Base-by-base conservation (phyloP, 1,140 invertebrate species). In the Rhyacophila brunnea region DNA sequence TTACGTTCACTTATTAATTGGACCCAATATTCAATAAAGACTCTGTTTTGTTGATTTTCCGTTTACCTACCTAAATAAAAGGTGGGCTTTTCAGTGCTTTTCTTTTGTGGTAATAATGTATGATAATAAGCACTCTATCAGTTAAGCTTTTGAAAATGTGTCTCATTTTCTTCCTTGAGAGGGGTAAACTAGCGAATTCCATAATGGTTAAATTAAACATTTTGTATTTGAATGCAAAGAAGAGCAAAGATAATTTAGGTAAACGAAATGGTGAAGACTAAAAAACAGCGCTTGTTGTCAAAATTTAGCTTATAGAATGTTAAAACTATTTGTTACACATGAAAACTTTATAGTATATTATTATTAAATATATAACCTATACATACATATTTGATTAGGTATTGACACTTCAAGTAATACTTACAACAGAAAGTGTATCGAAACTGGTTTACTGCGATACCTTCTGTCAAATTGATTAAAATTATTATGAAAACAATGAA, bases 231-330 rank as follows among this genome's bases (percentile, higher is more conserved):
- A n/a, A n/a, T 40, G 38, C 11, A 40, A 45, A 49, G 55, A 55
- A 58, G 34, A 62, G 54, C 48, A 55, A 57, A 60, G 45, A 40
- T 60, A 64, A 64, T 64, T 63, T 65, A 65, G 62, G 45, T 60
- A 60, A 60, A 58, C 54, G 58, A 65, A 65, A 60, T 65, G 62
- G 55, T 60, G 58, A 60, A 60, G 58, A 65, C 58, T 65, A 58
- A 65, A 50, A 55, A 63, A 60, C 58, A 56, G 58, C 58, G 62
- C 62, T 65, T 65, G 62, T 65, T 65, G 58, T 65, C 62, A 65
- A 65, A 65, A 57, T 64, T 65, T 65, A 65, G 62, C 62, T 65
- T 65, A 65, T 65, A 65, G 62, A 60, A 38, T 65, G 62, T 65
- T 65, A 53, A 65, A 61, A 60, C 34, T 65, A 65, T 65, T 65